Evolutionary conservation across 2,888 invertebrate genomes (phyloP).

Genomic region (Ichneumoninae sp.): DNA sequence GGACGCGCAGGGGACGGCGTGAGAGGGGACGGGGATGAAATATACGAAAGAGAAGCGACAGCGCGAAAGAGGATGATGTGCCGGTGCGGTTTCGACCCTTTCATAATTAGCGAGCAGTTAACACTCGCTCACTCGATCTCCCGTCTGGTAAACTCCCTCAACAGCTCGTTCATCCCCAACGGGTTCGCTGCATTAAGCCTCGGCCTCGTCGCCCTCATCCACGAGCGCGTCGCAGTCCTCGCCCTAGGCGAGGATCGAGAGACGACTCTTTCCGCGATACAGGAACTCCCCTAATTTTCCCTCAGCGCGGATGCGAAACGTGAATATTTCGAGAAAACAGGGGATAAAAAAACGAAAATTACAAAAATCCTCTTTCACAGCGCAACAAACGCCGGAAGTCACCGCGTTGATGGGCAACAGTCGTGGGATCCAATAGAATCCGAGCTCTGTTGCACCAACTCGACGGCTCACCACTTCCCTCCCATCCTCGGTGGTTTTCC

Average conservation of each 20-base stretch:
- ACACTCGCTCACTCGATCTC: constrained; percentile 48
- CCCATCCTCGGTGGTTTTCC: not conserved
- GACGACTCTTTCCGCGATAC: not conserved
- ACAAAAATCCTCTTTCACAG: not conserved
- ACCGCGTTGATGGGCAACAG: not conserved
- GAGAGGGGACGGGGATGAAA: not conserved
- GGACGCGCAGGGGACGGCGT: not conserved
- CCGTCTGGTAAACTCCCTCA: not conserved
- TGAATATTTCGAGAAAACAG: not conserved
- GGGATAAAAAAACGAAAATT: not conserved
- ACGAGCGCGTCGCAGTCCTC: constrained; percentile 4
- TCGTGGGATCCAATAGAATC: constrained; percentile 4
- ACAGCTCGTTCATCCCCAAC: constrained; percentile 27
- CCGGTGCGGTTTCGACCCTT: constrained; percentile 52
- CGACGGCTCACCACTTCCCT: not conserved
- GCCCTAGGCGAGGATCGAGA: constrained; percentile 25
- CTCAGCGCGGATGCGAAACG: not conserved
- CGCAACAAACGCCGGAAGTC: not conserved
- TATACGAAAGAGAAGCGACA: constrained; percentile 16
- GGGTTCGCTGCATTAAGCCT: constrained; percentile 30
- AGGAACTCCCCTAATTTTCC: not conserved
- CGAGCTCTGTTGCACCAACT: not conserved
- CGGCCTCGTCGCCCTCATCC: not conserved
- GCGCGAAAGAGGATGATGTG: constrained; percentile 34
- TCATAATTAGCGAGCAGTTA: constrained; percentile 62